Conservation (phyloP, 2,888 invertebrate genomes). For the Lydus trimaculatus region DNA sequence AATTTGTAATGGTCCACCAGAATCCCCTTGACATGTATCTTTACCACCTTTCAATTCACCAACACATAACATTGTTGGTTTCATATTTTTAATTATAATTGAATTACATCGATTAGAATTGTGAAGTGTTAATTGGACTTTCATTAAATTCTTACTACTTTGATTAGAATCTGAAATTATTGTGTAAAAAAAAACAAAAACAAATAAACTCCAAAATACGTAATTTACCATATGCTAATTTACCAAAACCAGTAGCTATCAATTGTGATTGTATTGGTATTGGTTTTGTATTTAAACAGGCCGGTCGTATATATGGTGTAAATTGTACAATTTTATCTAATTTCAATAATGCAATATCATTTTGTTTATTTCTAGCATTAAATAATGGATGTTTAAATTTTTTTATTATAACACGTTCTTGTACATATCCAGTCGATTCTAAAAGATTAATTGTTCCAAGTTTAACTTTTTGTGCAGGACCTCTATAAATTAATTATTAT, state of each 20-base stretch:
- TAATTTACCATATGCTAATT: not conserved
- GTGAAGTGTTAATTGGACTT: not conserved
- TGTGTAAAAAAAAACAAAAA: not conserved
- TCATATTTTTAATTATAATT: not conserved
- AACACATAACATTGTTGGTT: slow-evolving; percentile 29
- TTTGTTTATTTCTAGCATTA: not conserved
- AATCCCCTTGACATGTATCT: slow-evolving; percentile 39
- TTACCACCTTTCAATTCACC: slow-evolving; percentile 31
- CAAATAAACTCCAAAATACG: not conserved
- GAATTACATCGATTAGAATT: not conserved
- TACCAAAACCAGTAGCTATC: not conserved
- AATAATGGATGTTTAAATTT: not conserved
- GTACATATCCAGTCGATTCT: not conserved
- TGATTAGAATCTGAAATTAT: not conserved
- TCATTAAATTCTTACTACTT: not conserved
- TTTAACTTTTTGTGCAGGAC: not conserved
- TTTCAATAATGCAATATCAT: not conserved
- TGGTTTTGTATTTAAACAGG: not conserved
- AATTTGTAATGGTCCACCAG: slow-evolving; percentile 39
- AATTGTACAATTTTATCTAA: not conserved
- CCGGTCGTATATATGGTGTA: not conserved
- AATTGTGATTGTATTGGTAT: not conserved
- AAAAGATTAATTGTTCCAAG: not conserved
- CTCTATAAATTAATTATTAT: slow-evolving; percentile 2
- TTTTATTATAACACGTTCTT: not conserved